Percentiles rank a stretch among this genome's conserved stretches.
Evolutionary conservation across 2,797 vertebrate species (phyloP).

Genomic region (Notolepis coatsorum): DNA sequence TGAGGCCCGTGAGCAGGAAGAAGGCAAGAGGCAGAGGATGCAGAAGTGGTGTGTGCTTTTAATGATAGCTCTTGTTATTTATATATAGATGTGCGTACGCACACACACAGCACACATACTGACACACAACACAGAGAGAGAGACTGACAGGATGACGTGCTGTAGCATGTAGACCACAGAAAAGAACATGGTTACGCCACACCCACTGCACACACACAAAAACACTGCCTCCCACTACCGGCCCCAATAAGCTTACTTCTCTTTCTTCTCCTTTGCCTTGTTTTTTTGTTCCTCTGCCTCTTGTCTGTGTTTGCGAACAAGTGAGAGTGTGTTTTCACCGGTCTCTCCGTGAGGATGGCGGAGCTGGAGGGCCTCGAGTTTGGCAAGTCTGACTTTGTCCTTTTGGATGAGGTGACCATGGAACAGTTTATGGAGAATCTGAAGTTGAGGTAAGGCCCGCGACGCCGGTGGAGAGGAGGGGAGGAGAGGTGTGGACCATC

Average conservation of each 20-base stretch:
- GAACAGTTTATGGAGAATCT: slow-evolving; percentile 94
- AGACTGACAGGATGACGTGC: slow-evolving; percentile 74
- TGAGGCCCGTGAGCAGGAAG: slow-evolving; percentile 54
- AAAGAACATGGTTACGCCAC: slow-evolving; percentile 53
- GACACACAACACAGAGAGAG: slow-evolving; percentile 10
- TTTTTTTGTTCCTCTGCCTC: slow-evolving; percentile 49
- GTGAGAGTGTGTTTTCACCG: background rate
- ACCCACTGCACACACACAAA: slow-evolving; percentile 54
- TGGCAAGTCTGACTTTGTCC: slow-evolving; percentile 93
- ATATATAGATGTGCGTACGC: slow-evolving; percentile 23
- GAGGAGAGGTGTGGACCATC: too few relatives aligned
- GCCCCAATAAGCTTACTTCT: slow-evolving; percentile 54
- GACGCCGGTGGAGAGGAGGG: slow-evolving; percentile 15
- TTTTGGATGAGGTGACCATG: slow-evolving; percentile 93
- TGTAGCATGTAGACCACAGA: slow-evolving; percentile 67
- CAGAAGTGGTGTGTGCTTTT: slow-evolving; percentile 42
- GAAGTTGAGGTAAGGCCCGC: slow-evolving; percentile 85
- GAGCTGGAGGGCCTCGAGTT: slow-evolving; percentile 90
- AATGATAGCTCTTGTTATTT: slow-evolving; percentile 68
- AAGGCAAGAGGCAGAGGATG: slow-evolving; percentile 54
- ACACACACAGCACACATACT: slow-evolving; percentile 20
- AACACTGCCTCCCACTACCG: slow-evolving; percentile 35
- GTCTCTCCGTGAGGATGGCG: slow-evolving; percentile 79
- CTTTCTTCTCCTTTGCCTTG: slow-evolving; percentile 54
- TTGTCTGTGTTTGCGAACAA: background rate